Base-by-base conservation (phyloP, 1,140 invertebrate genomes). In the Drosophila prosaltans region DNA sequence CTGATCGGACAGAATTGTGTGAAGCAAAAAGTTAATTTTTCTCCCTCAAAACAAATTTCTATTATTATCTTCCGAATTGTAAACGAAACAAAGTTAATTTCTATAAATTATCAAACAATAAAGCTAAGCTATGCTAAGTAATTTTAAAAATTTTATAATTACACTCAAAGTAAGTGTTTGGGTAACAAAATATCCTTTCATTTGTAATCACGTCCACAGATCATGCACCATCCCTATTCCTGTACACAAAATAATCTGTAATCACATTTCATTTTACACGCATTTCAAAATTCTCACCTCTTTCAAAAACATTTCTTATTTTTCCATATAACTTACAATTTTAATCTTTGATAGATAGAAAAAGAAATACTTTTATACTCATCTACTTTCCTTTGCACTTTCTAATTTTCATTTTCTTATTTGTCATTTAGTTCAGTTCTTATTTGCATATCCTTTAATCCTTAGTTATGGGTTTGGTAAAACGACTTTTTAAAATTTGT, bases 31-130 rank as follows among this genome's bases (percentile, higher is more conserved):
- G 40, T 40, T 10, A 2, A 39, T 11, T 51, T 40, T 36, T 6
- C 6, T 7, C 6, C 32, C 39, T 40, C 39, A 4, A 71, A 69
- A 61, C 41, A 41, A 10, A 69, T 41, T 51, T 51, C 45, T 26
- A 51, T 24, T 10, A 4, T 48, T 24, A 9, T 10, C 24, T 26
- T 51, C 21, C 26, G 26, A 30, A 45, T 8, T 21, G 45, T 48
- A 16, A 16, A 48, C 5, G 45, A 51, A 24, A 51, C 8, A 24
- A 51, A 51, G 45, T 48, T 51, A 26, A 26, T 51, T 26, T 51
- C 45, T 51, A 26, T 26, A 26, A 51, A 24, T 48, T 51, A 51
- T 51, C 21, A 8, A 51, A 51, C 45, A 51, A 51, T 51, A 51
- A 48, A 51, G 26, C 45, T 51, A 51, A 51, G 45, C 24, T 51